Evolutionary conservation across 2,888 invertebrate genomes (phyloP), one percentile per base, ranked within the genome.

Genomic region (Pollenia angustigena): DNA sequence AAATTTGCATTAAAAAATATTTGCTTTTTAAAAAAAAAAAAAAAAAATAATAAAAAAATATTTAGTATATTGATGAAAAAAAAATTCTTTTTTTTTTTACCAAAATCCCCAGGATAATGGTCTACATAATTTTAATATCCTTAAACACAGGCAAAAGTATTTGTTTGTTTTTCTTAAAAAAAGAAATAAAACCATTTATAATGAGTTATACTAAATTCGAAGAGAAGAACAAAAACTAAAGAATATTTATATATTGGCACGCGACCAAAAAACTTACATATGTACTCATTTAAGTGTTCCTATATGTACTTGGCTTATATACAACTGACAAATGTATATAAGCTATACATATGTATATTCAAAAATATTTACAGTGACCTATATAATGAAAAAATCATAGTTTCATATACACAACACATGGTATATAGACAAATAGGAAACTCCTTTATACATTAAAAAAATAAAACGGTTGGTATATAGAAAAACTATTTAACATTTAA

Each of bases 211-310:
- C 42, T 71, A 44, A 11, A 52, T 54, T 12, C 32, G 52, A 32
- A 80, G 48, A 64, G 32, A 23, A 60, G 0, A 42, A 32, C 32
- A 6, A 60, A 32, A 56, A 69, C 58, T 42, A 66, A 62, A 50
- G 56, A 4, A 32, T 32, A n/a, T 83, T 75, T 71, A 56, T 79
- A 44, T 76, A 82, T 79, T 85, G 85, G 85, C 85, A 85, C 62
- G 56, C 66, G 82, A 75, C 82, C 82, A 85, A 82, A 64, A 79
- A 69, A 14, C 74, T 66, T 66, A 58, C 18, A 42, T 56, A 23
- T 54, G 4, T 52, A 48, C 42, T 40, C 44, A 18, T 66, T 75
- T 46, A 52, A 64, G 50, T 58, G 4, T 50, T 54, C 3, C 11
- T 79, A 48, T 52, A 46, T 52, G 16, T 42, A 50, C 52, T 69